Percentiles rank a stretch among this genome's conserved stretches.
Conservation (phyloP, 2,797 vertebrate species). For the Sebastes melanostomus region DNA sequence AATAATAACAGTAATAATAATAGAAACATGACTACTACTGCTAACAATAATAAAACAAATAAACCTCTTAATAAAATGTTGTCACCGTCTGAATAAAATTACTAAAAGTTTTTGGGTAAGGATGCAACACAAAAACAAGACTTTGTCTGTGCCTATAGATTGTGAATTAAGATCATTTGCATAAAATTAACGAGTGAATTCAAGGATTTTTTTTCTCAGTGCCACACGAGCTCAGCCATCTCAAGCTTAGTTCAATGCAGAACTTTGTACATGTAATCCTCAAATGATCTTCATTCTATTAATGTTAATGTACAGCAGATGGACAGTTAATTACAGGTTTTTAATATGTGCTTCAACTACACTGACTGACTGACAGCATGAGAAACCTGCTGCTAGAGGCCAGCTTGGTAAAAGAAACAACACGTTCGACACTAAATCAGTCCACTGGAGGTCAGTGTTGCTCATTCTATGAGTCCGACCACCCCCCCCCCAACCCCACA, state of each 20-base stretch:
- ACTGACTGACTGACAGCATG: background rate
- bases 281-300: background rate
- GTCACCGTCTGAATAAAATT: background rate
- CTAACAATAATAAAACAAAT: no score
- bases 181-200: background rate
- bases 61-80: background rate
- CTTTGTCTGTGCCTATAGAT: background rate
- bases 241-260: background rate
- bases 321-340: background rate
- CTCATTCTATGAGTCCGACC: constrained; percentile 33
- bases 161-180: background rate
- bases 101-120: background rate
- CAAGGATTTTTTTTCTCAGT: background rate
- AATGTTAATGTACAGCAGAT: background rate
- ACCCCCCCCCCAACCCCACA: no score
- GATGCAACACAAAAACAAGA: background rate
- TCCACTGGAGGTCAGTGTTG: constrained; percentile 83
- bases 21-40: no score
- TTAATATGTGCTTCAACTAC: background rate
- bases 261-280: background rate
- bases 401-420: background rate
- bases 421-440: background rate
- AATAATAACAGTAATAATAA: no score
- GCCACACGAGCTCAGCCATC: background rate
- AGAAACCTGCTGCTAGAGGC: background rate